A percentile compares a stretch with the other conserved stretches of the same genome.
These are phyloP conservation scores for Paracanthobrama guichenoti DNA, from an alignment of 2,113 vertebrate genomes.

Conservation along the genomic window DNA sequence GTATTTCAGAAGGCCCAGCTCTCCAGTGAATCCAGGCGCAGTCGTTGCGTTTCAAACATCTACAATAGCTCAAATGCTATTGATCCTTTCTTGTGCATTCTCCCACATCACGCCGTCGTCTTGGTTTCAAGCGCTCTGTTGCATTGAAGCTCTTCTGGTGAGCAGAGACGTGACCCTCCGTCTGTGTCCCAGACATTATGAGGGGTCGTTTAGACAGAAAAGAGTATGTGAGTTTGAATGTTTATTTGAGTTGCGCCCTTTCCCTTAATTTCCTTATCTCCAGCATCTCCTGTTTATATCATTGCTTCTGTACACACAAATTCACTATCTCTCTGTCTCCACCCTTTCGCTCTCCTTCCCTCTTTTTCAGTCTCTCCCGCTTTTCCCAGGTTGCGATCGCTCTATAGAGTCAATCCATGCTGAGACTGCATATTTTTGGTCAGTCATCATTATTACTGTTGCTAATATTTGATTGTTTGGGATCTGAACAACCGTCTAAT, in stretches of 20 bases:
- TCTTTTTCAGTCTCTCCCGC: background rate
- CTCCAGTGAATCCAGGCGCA: background rate
- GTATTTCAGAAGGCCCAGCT: background rate
- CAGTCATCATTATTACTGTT: background rate
- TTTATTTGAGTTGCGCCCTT: conserved; percentile 78
- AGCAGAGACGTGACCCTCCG: background rate
- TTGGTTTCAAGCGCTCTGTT: too few relatives aligned
- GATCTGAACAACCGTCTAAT: background rate
- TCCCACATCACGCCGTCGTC: too few relatives aligned
- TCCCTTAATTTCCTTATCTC: conserved; percentile 78
- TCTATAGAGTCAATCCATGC: background rate
- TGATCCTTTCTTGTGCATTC: too few relatives aligned
- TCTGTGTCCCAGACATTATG: conserved; percentile 15
- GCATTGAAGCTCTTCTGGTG: background rate
- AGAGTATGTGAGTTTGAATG: conserved; percentile 49
- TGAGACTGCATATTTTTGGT: background rate
- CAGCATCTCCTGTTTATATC: conserved; percentile 75
- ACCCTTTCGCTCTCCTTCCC: conserved; percentile 9
- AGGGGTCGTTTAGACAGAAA: background rate
- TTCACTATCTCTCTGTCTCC: conserved; percentile 62
- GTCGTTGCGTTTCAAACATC: background rate
- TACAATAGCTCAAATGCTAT: background rate
- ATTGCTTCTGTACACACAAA: conserved; percentile 67
- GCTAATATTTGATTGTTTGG: background rate
- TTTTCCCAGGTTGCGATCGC: background rate